Percentiles rank a stretch among this genome's conserved stretches.
phyloP scores from a whole-genome alignment of 2,113 vertebrate genomes.

The Pterocles orientalis region DNA sequence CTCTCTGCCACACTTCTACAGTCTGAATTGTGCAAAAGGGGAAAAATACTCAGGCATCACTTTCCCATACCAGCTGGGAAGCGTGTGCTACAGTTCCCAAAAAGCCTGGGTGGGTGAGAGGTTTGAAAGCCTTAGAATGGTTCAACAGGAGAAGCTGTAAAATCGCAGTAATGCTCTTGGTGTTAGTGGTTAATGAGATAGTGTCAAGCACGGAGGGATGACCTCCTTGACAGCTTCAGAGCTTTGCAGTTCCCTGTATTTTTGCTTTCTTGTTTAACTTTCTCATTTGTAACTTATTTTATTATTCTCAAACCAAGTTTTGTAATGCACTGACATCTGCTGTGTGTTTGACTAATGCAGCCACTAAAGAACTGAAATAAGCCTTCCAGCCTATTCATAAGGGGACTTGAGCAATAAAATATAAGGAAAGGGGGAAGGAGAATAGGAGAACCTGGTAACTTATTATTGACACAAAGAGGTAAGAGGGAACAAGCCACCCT shows the following conservation, averaged over 20 bases:
- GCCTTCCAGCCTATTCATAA: background rate
- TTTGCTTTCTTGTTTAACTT: background rate
- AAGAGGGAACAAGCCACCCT: background rate
- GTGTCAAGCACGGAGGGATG: background rate
- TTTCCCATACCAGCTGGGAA: background rate
- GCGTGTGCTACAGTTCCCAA: background rate
- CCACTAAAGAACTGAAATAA: background rate
- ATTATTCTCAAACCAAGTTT: constrained; percentile 19
- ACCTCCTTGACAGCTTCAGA: background rate
- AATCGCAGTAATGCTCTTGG: background rate
- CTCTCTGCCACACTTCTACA: background rate
- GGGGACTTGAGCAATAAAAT: accelerated
- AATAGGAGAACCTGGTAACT: background rate
- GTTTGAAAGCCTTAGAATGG: background rate
- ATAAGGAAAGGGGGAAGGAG: background rate
- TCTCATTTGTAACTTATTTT: background rate
- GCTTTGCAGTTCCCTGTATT: background rate
- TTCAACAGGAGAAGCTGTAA: background rate
- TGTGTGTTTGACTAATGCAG: constrained; percentile 58
- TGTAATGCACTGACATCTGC: constrained; percentile 73
- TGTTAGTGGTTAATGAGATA: background rate
- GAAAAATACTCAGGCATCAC: background rate
- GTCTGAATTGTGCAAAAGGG: background rate
- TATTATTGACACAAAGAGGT: background rate
- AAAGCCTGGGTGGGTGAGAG: background rate